These are phyloP conservation scores for Gambusia affinis DNA, from an alignment of 2,113 vertebrate species.

Conservation along the genomic window DNA sequence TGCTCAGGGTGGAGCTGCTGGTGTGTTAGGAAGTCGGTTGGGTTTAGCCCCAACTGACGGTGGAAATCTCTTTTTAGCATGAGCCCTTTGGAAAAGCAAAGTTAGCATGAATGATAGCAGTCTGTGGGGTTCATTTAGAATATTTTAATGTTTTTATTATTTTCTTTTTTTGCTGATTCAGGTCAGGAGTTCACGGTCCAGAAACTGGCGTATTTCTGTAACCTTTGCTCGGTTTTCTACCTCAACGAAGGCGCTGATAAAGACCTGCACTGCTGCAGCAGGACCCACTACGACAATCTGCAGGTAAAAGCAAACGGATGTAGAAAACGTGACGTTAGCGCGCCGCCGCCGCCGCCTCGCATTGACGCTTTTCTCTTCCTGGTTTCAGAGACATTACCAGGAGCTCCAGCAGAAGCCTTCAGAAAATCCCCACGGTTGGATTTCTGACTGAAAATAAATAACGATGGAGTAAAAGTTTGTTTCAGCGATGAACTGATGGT, in stretches of 20 bases:
- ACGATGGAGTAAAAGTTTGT: too few species aligned
- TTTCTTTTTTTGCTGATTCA: constrained; percentile 14
- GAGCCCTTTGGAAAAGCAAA: too few species aligned
- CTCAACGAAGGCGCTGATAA: constrained; percentile 29
- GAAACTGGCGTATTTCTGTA: constrained; percentile 76
- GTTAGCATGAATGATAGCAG: too few species aligned
- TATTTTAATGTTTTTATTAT: not conserved
- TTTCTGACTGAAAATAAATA: not conserved
- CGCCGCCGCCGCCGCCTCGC: too few species aligned
- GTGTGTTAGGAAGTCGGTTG: too few species aligned
- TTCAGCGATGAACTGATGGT: not conserved
- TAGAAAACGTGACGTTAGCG: not conserved
- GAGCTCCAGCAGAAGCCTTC: constrained; percentile 20
- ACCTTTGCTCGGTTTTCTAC: constrained; percentile 65
- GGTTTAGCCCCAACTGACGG: too few species aligned
- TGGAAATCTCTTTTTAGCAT: too few species aligned
- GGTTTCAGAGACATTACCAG: constrained; percentile 58
- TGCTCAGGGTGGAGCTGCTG: too few species aligned
- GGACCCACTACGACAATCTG: constrained; percentile 51
- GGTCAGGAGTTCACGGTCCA: constrained; percentile 79
- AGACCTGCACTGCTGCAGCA: constrained; percentile 53
- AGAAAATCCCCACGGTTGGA: not conserved
- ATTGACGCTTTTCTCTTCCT: not conserved
- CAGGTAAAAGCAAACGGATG: constrained; percentile 33
- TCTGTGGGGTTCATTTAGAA: too few species aligned